Percentiles rank a stretch among this genome's conserved stretches.
These are phyloP conservation scores for Cichlasoma orientale DNA, from an alignment of 2,797 vertebrate species.

Conservation along the genomic window DNA sequence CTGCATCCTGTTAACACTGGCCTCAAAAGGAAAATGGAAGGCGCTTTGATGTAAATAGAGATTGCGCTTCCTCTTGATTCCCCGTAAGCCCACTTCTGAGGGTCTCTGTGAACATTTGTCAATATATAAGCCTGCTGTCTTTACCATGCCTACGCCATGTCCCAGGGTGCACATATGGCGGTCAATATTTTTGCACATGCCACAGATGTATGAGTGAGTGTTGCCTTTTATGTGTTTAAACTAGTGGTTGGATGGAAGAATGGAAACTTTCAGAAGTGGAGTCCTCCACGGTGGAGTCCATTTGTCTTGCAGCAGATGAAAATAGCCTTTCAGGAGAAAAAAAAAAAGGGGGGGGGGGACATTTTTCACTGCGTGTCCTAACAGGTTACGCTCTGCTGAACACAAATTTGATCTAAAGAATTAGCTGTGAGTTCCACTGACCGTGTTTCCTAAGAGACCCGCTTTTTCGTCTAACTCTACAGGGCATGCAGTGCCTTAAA, in stretches of 20 bases:
- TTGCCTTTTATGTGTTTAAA: constrained; percentile 28
- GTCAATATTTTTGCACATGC: constrained; percentile 26
- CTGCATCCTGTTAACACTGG: constrained; percentile 75
- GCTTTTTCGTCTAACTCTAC: constrained; percentile 54
- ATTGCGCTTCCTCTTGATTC: constrained; percentile 65
- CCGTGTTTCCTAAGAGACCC: constrained; percentile 64
- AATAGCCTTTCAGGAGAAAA: constrained; percentile 66
- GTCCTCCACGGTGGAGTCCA: constrained; percentile 14
- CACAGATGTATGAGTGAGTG: constrained; percentile 31
- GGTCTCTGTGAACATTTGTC: constrained; percentile 66
- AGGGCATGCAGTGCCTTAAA: constrained; percentile 54
- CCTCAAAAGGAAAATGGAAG: constrained; percentile 67
- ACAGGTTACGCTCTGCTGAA: constrained; percentile 72
- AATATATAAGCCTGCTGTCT: constrained; percentile 69
- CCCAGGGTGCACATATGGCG: constrained; percentile 36
- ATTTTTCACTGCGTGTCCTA: constrained; percentile 68
- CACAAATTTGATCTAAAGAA: constrained; percentile 70
- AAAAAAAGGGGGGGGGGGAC: constrained; percentile 45
- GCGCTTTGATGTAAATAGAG: constrained; percentile 79
- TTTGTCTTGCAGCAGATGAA: constrained; percentile 56
- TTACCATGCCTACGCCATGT: constrained; percentile 42
- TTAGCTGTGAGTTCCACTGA: constrained; percentile 69
- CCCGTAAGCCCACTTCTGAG: constrained; percentile 68
- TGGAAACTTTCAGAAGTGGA: constrained; percentile 20
- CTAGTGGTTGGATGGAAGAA: constrained; percentile 12